Percentiles rank a stretch among this genome's conserved stretches.
These are phyloP conservation scores for Parochlus steinenii DNA, from an alignment of 2,888 invertebrate genomes.

Conservation along the genomic window DNA sequence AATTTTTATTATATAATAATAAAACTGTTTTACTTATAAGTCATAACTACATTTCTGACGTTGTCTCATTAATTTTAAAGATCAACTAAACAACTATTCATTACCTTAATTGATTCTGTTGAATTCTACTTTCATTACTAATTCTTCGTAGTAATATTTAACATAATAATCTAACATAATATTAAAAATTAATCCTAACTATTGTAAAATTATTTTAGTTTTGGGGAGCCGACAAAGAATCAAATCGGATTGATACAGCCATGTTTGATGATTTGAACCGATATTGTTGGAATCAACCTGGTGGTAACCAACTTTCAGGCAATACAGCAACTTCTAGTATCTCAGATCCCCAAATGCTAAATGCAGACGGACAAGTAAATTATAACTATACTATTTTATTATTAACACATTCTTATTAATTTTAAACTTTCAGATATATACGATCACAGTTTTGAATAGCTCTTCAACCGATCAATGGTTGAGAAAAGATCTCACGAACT, in stretches of 20 bases:
- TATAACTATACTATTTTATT: slow-evolving; percentile 1
- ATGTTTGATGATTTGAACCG: slow-evolving; percentile 74
- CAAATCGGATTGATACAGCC: slow-evolving; percentile 52
- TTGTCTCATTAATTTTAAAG: too few relatives aligned
- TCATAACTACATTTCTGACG: too few relatives aligned
- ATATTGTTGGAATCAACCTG: slow-evolving; percentile 63
- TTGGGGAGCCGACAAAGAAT: slow-evolving; percentile 39
- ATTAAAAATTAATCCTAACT: too few relatives aligned
- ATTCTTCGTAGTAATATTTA: too few relatives aligned
- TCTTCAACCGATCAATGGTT: slow-evolving; percentile 45
- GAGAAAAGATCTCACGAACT: slow-evolving; percentile 38
- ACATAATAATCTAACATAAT: too few relatives aligned
- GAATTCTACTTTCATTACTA: too few relatives aligned
- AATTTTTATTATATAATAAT: too few relatives aligned
- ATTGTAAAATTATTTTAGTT: too few relatives aligned
- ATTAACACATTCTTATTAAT: background rate
- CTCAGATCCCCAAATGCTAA: slow-evolving; percentile 31
- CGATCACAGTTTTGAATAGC: slow-evolving; percentile 70
- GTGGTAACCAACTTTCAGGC: slow-evolving; percentile 35
- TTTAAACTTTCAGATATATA: slow-evolving; percentile 51
- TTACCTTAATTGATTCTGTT: too few relatives aligned
- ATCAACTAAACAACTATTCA: too few relatives aligned
- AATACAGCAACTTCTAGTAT: slow-evolving; percentile 31
- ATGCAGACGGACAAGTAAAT: slow-evolving; percentile 45
- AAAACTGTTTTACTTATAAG: too few relatives aligned